These are phyloP conservation scores for Lysandra bellargus DNA, from an alignment of 2,888 invertebrate species.

Conservation along the genomic window DNA sequence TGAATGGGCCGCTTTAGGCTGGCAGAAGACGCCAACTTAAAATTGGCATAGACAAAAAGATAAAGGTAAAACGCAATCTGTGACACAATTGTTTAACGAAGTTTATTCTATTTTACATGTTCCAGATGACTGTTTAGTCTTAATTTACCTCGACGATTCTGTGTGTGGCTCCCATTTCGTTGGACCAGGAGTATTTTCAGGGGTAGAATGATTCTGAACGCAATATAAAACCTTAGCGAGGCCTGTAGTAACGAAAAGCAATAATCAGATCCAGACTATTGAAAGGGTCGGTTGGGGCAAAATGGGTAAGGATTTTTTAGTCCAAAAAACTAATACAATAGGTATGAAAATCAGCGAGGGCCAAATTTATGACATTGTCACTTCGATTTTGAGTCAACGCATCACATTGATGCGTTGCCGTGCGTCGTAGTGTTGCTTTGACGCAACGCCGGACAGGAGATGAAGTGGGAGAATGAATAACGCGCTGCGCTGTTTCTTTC, in stretches of 20 bases:
- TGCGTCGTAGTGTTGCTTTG: no score
- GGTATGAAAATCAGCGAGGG: no score
- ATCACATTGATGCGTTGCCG: no score
- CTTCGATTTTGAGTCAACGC: no score
- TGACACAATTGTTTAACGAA: no score
- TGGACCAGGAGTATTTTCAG: not conserved
- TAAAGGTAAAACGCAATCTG: not conserved
- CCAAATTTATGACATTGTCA: no score
- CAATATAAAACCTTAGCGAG: not conserved
- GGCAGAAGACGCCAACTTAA: no score
- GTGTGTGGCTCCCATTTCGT: not conserved
- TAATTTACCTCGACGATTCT: not conserved
- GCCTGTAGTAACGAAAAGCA: constrained; percentile 7
- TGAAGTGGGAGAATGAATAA: not conserved
- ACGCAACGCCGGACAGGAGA: not conserved
- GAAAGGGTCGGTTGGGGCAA: not conserved
- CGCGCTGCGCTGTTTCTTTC: not conserved
- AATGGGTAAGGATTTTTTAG: not conserved
- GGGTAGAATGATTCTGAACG: not conserved
- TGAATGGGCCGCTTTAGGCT: no score
- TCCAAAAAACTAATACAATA: not conserved
- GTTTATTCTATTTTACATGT: not conserved
- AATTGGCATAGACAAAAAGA: not conserved
- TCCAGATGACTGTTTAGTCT: not conserved
- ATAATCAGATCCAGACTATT: constrained; percentile 1